Conservation (phyloP, 1,140 invertebrate genomes). For the Camponotus pennsylvanicus region DNA sequence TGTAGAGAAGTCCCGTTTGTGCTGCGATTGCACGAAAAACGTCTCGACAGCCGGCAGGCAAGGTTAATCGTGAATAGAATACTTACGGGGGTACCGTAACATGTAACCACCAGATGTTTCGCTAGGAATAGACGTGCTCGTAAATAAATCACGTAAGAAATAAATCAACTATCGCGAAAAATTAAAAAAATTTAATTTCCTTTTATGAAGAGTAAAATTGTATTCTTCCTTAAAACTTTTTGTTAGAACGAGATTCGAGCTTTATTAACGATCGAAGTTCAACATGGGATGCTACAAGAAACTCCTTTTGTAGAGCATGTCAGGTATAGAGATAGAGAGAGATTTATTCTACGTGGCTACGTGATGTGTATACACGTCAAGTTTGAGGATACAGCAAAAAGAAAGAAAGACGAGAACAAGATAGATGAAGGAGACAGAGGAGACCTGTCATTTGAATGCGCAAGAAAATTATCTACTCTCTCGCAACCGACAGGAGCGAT, state of each 20-base stretch:
- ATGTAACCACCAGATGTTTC: slow-evolving; percentile 6
- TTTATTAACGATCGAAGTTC: neutral
- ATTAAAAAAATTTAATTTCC: neutral
- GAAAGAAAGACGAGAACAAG: slow-evolving; percentile 22
- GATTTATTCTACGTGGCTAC: slow-evolving; percentile 25
- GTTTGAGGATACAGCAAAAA: slow-evolving; percentile 8
- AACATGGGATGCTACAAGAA: neutral
- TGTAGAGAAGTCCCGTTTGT: slow-evolving; percentile 23
- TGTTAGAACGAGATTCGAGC: neutral
- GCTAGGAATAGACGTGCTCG: neutral
- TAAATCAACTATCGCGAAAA: neutral
- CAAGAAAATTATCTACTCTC: slow-evolving; percentile 54
- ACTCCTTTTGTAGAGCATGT: neutral
- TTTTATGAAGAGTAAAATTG: neutral
- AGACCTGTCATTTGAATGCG: slow-evolving; percentile 14
- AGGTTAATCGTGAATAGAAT: slow-evolving; percentile 43
- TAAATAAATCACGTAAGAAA: neutral
- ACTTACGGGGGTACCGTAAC: neutral
- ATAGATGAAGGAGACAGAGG: slow-evolving; percentile 16
- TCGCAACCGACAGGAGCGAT: slow-evolving; percentile 38
- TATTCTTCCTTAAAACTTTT: neutral
- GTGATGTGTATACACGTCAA: neutral
- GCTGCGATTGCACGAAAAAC: slow-evolving; percentile 49
- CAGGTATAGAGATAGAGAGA: neutral
- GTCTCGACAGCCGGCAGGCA: slow-evolving; percentile 32